Evolutionary conservation across 1,140 invertebrate species (phyloP).

Genomic region (Drosophila micromelanica): DNA sequence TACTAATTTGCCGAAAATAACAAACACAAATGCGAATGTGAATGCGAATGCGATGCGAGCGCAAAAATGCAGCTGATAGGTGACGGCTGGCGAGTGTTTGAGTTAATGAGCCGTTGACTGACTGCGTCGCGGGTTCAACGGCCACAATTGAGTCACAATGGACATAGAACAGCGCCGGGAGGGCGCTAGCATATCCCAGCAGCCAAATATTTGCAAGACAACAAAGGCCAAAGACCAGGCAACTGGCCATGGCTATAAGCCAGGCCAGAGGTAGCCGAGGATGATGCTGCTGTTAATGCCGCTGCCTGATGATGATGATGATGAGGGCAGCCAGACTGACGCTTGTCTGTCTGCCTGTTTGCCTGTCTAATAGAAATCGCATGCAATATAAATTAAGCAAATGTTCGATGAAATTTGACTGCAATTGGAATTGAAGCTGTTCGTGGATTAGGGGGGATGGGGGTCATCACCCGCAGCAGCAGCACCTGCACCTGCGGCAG

Average conservation of each 20-base stretch:
- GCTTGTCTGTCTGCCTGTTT: conserved; percentile 11
- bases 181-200: background rate
- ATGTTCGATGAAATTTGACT: conserved; percentile 23
- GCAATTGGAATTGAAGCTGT: background rate
- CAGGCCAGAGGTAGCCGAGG: background rate
- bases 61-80: conserved; percentile 24
- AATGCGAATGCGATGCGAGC: background rate
- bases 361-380: conserved; percentile 2
- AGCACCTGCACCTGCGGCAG: conserved; percentile 6
- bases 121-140: conserved; percentile 44
- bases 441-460: background rate
- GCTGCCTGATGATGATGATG: background rate
- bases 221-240: conserved; percentile 40
- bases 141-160: conserved; percentile 41
- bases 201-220: conserved; percentile 46
- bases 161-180: conserved; percentile 5
- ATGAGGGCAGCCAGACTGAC: conserved; percentile 28
- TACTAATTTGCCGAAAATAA: background rate
- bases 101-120: conserved; percentile 55
- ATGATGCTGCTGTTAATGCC: background rate
- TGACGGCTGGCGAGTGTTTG: conserved; percentile 1
- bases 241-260: conserved; percentile 33
- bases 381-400: conserved; percentile 15
- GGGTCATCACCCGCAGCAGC: no score
- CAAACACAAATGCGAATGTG: background rate